A percentile compares a stretch with the other conserved stretches of the same genome.
Conservation (phyloP, 2,113 vertebrate genomes). For the Leiothrix lutea region DNA sequence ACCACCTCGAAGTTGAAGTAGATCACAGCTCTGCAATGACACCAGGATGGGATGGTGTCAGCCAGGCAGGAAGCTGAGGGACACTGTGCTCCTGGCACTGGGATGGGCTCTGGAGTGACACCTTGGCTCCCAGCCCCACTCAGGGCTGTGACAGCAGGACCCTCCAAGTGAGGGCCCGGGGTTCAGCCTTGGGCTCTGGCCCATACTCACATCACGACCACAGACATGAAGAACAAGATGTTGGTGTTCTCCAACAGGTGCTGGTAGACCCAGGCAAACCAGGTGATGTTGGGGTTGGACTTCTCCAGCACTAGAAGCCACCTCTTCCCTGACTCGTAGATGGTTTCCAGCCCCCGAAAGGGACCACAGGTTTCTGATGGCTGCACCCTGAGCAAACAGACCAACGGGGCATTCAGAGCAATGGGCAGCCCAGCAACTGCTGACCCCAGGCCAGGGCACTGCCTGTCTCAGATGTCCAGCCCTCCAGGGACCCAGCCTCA, state of each 20-base stretch:
- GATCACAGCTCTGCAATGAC: conserved; percentile 78
- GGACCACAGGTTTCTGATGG: conserved; percentile 86
- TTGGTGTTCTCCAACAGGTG: conserved; percentile 84
- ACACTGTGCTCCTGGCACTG: fast-evolving
- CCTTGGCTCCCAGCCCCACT: fast-evolving
- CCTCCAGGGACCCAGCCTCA: neutral
- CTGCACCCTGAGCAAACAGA: conserved; percentile 69
- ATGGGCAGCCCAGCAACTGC: neutral
- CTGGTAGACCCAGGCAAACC: conserved; percentile 76
- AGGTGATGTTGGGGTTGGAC: conserved; percentile 62
- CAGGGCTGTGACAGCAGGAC: neutral
- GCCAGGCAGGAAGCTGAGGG: neutral
- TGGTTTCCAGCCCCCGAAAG: conserved; percentile 79
- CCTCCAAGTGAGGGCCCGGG: fast-evolving
- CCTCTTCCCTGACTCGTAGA: conserved; percentile 80
- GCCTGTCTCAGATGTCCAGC: neutral
- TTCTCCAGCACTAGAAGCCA: conserved; percentile 79
- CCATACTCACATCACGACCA: conserved; percentile 82
- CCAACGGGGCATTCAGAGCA: neutral
- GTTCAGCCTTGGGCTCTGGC: neutral
- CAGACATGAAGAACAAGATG: conserved; percentile 79
- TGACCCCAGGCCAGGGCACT: neutral
- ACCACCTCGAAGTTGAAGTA: conserved; percentile 92
- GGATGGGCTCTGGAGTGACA: neutral
- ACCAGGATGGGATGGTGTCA: neutral